Evolutionary conservation across 2,888 invertebrate species (phyloP).

Genomic region (Ctenicera cuprea): DNA sequence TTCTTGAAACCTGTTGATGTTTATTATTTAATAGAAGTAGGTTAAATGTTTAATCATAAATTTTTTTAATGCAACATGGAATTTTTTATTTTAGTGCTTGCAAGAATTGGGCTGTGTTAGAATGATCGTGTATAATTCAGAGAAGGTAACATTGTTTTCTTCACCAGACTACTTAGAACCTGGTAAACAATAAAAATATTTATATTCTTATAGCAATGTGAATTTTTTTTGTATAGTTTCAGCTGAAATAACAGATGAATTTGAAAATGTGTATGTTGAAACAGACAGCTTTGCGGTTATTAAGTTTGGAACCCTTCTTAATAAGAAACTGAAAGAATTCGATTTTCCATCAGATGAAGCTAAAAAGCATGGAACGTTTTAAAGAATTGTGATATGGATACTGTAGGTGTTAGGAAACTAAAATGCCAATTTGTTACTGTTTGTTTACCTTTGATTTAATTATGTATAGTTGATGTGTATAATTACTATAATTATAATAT

Average conservation of each 20-base stretch:
- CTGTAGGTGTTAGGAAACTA: neutral
- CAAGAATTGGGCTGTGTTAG: constrained; percentile 75
- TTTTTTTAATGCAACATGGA: neutral
- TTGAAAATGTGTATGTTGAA: constrained; percentile 73
- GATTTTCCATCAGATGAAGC: constrained; percentile 70
- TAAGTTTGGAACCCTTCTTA: constrained; percentile 76
- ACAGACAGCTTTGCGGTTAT: constrained; percentile 73
- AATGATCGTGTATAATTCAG: constrained; percentile 68
- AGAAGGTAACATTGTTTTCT: constrained; percentile 72
- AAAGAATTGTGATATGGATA: constrained; percentile 4
- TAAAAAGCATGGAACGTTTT: constrained; percentile 42
- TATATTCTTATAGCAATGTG: too few species aligned
- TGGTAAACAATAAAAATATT: constrained; percentile 65
- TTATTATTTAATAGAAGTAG: constrained; percentile 78
- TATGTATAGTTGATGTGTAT: too few species aligned
- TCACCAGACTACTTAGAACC: constrained; percentile 67
- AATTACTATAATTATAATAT: too few species aligned
- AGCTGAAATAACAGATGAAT: constrained; percentile 73
- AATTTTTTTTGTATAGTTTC: constrained; percentile 61
- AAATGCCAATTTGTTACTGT: too few species aligned
- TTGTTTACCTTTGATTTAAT: too few species aligned
- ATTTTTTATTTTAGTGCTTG: constrained; percentile 73
- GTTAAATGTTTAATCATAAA: constrained; percentile 48
- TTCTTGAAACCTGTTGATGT: constrained; percentile 81
- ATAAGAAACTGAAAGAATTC: constrained; percentile 69